These are phyloP conservation scores for Chydorus sphaericus DNA, from an alignment of 2,888 invertebrate species.

Conservation along the genomic window DNA sequence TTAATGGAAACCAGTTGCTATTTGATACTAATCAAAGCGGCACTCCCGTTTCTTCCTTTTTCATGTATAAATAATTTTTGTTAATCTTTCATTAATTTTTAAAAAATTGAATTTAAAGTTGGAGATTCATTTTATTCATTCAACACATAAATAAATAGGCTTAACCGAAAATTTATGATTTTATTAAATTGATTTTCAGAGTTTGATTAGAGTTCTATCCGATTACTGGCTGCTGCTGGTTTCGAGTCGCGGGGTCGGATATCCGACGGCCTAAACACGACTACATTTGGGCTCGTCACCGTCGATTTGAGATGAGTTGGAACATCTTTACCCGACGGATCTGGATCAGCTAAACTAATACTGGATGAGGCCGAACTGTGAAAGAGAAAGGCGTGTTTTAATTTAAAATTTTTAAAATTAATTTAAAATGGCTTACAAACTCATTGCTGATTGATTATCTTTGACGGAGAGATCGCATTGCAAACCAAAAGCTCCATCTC, in stretches of 20 bases:
- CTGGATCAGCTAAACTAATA: constrained; percentile 39
- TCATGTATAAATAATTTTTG: neutral
- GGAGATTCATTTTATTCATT: neutral
- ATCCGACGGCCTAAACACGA: constrained; percentile 19
- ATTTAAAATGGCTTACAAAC: constrained; percentile 26
- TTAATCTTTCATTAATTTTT: neutral
- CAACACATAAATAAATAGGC: neutral
- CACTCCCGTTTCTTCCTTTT: neutral
- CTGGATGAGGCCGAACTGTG: constrained; percentile 26
- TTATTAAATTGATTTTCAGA: neutral
- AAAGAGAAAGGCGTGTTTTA: neutral
- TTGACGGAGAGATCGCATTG: constrained; percentile 46
- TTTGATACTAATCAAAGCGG: too few relatives aligned
- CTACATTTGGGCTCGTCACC: constrained; percentile 10
- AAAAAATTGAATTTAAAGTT: neutral
- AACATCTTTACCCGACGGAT: constrained; percentile 31
- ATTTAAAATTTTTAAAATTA: constrained; percentile 29
- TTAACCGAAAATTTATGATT: neutral
- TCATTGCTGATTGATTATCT: constrained; percentile 36
- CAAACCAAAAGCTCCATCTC: constrained; percentile 47
- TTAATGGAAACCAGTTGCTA: too few relatives aligned
- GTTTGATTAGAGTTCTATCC: constrained; percentile 1
- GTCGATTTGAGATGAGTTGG: constrained; percentile 15
- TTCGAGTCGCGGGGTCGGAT: constrained; percentile 10
- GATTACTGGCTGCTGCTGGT: neutral